Conservation (phyloP, 2,888 invertebrate genomes). For the Plutella xylostella region DNA sequence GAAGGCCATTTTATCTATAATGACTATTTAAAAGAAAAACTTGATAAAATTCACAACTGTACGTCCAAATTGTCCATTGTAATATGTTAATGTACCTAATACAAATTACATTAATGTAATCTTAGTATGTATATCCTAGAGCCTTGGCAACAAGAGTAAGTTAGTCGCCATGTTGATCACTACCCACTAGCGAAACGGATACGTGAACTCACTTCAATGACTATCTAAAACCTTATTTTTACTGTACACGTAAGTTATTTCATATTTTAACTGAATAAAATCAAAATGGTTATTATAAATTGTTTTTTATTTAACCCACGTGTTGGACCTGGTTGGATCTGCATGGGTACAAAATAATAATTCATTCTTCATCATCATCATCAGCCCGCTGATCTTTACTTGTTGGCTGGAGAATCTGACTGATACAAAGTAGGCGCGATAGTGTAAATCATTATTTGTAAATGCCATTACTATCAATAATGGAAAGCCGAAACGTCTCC, state of each 20-base stretch:
- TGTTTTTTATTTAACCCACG: slow-evolving; percentile 29
- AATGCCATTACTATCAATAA: too few species aligned
- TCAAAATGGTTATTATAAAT: slow-evolving; percentile 63
- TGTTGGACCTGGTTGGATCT: too few species aligned
- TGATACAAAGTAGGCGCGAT: too few species aligned
- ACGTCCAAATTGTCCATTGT: slow-evolving; percentile 70
- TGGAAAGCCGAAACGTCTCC: too few species aligned
- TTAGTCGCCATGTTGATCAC: too few species aligned
- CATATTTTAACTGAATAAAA: slow-evolving; percentile 70
- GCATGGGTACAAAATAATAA: too few species aligned
- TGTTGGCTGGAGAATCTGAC: too few species aligned
- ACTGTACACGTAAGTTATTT: slow-evolving; percentile 69
- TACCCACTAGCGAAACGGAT: slow-evolving; percentile 33
- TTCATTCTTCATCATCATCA: too few species aligned
- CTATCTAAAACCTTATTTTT: slow-evolving; percentile 66
- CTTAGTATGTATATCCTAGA: slow-evolving; percentile 57
- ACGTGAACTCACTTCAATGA: slow-evolving; percentile 45
- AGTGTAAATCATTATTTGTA: too few species aligned
- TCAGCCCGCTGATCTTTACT: too few species aligned
- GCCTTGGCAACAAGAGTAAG: too few species aligned
- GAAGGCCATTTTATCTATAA: not conserved
- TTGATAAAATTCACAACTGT: slow-evolving; percentile 53
- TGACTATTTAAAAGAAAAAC: slow-evolving; percentile 3
- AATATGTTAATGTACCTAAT: slow-evolving; percentile 67
- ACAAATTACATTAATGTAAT: slow-evolving; percentile 68